These are phyloP conservation scores for Parnassius apollo DNA, from an alignment of 2,888 invertebrate species.

Conservation along the genomic window DNA sequence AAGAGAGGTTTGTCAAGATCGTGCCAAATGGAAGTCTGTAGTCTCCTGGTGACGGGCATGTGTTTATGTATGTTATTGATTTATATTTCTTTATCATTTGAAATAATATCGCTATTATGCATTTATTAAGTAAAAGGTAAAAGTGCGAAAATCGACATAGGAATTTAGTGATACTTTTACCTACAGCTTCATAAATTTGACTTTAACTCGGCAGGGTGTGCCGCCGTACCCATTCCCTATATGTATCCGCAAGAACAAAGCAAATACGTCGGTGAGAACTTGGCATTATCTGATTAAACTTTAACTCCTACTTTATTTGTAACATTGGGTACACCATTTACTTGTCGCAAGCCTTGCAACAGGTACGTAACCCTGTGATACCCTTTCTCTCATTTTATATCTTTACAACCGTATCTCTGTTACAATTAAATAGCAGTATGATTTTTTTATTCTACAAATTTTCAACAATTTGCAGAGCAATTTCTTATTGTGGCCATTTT, in stretches of 20 bases:
- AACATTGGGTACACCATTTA: slow-evolving; percentile 25
- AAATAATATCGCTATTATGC: too few species aligned
- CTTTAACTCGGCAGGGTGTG: slow-evolving; percentile 18
- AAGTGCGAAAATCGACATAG: too few species aligned
- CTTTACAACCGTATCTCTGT: neutral
- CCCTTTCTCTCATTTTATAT: slow-evolving; percentile 8
- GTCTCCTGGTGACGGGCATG: too few species aligned
- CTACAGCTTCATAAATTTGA: slow-evolving; percentile 11
- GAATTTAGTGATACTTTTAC: neutral
- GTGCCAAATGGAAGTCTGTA: too few species aligned
- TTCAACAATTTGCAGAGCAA: too few species aligned
- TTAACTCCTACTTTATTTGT: slow-evolving; percentile 28
- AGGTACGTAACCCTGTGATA: slow-evolving; percentile 20
- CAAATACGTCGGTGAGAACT: slow-evolving; percentile 29
- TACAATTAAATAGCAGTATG: neutral
- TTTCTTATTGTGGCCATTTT: too few species aligned
- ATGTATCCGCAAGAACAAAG: slow-evolving; percentile 24
- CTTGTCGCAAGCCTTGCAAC: slow-evolving; percentile 18
- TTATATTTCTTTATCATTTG: too few species aligned
- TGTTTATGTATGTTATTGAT: too few species aligned
- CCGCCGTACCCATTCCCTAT: slow-evolving; percentile 17
- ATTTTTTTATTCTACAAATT: slow-evolving; percentile 3
- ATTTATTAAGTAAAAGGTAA: too few species aligned
- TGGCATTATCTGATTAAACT: slow-evolving; percentile 29
- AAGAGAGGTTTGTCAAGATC: too few species aligned